Evolutionary conservation across 2,113 vertebrate species (phyloP).

Genomic region (Xenopus laevis): DNA sequence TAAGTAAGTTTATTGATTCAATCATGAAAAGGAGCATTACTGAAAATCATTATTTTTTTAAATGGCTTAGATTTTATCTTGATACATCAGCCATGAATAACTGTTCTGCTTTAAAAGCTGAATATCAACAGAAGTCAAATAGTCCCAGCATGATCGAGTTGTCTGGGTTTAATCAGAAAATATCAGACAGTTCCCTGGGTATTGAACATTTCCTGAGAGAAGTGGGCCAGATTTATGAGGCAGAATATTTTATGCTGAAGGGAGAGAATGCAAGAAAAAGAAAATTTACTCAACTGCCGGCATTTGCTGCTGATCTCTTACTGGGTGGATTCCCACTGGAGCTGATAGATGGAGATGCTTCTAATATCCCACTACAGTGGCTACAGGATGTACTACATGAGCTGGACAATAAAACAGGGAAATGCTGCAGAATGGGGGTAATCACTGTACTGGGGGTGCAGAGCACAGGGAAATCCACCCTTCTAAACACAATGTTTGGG

Average conservation of each 20-base stretch:
- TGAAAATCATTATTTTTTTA: slow-evolving; percentile 52
- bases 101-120: slow-evolving; percentile 5
- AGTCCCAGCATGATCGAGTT: not conserved
- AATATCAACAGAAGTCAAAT: slow-evolving; percentile 24
- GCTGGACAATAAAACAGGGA: slow-evolving; percentile 54
- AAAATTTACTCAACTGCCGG: slow-evolving; percentile 31
- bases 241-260: slow-evolving; percentile 49
- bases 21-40: slow-evolving; percentile 34
- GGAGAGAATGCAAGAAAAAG: slow-evolving; percentile 8
- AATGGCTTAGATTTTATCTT: slow-evolving; percentile 53
- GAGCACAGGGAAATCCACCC: slow-evolving; percentile 73
- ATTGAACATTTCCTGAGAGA: slow-evolving; percentile 72
- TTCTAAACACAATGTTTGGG: slow-evolving; percentile 77
- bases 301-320: slow-evolving; percentile 57
- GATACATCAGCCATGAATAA: slow-evolving; percentile 31
- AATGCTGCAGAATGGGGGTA: slow-evolving; percentile 60
- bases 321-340: slow-evolving; percentile 70
- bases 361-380: slow-evolving; percentile 70
- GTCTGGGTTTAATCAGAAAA: slow-evolving; percentile 21
- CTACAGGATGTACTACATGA: slow-evolving; percentile 63
- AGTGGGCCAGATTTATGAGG: slow-evolving; percentile 75
- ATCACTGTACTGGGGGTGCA: slow-evolving; percentile 70
- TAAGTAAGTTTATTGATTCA: slow-evolving; percentile 49
- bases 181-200: slow-evolving; percentile 64
- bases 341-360: slow-evolving; percentile 69